A percentile compares a stretch with the other conserved stretches of the same genome.
Evolutionary conservation across 1,140 invertebrate genomes (phyloP).

Genomic region (Heliconius hermathena): DNA sequence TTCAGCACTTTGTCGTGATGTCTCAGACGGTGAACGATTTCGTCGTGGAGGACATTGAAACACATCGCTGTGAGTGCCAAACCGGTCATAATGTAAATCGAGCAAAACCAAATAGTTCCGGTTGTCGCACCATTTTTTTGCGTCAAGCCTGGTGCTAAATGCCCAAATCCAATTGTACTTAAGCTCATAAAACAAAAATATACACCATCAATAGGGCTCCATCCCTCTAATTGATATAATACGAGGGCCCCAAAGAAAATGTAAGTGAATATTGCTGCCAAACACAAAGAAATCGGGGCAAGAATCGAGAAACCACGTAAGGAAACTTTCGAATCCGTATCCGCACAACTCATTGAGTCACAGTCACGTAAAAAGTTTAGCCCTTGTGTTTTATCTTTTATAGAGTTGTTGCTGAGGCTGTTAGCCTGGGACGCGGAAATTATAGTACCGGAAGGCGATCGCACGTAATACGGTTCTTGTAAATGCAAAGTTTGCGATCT

Average conservation of each 20-base stretch:
- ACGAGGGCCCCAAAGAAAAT: conserved; percentile 94
- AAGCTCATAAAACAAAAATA: conserved; percentile 97
- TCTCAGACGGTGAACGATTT: conserved; percentile 90
- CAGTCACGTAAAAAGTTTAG: conserved; percentile 80
- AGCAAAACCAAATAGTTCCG: conserved; percentile 93
- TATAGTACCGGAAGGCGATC: conserved; percentile 85
- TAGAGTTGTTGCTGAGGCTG: conserved; percentile 81
- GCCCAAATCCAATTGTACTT: conserved; percentile 95
- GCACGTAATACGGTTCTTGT: conserved; percentile 91
- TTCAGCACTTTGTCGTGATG: conserved; percentile 81
- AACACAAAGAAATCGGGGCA: conserved; percentile 89
- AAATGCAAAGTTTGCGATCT: conserved; percentile 86
- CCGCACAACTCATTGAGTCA: conserved; percentile 87
- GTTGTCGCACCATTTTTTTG: conserved; percentile 83
- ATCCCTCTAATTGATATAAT: conserved; percentile 92
- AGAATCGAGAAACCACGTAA: conserved; percentile 88
- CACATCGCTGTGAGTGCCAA: conserved; percentile 99
- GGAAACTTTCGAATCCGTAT: conserved; percentile 88
- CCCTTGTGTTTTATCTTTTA: conserved; percentile 80
- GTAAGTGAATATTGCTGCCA: conserved; percentile 91
- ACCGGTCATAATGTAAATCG: conserved; percentile 97
- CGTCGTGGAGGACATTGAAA: conserved; percentile 98
- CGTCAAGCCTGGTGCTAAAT: conserved; percentile 91
- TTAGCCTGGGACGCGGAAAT: conserved; percentile 80
- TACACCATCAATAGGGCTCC: conserved; percentile 94